These are phyloP conservation scores for Turdus rufiventris DNA, from an alignment of 2,113 vertebrate genomes.

Conservation along the genomic window DNA sequence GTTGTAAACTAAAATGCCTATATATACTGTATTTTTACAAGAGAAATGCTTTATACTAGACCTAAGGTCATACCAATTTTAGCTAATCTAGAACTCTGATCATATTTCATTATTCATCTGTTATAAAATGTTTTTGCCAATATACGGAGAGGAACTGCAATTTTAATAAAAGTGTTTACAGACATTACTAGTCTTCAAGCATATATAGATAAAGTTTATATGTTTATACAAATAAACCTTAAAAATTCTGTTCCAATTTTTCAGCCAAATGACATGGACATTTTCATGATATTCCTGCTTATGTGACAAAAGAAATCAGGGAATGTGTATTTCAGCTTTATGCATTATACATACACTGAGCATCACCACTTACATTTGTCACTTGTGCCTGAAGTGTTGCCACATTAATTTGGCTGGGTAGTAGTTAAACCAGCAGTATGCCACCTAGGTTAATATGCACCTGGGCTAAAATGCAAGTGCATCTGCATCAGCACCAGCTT, in stretches of 20 bases:
- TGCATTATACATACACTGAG: background rate
- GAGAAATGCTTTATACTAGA: background rate
- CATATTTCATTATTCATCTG: background rate
- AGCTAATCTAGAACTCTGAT: background rate
- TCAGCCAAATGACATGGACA: background rate
- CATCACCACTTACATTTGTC: background rate
- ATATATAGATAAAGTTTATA: background rate
- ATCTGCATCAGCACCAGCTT: background rate
- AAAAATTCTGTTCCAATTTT: background rate
- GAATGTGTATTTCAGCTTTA: background rate
- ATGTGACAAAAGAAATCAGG: background rate
- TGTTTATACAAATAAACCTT: background rate
- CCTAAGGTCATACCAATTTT: background rate
- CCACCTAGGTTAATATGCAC: background rate
- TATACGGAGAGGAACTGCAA: background rate
- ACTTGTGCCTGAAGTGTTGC: background rate
- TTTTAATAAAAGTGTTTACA: background rate
- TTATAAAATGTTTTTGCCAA: background rate
- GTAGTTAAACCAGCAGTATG: background rate
- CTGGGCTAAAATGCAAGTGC: background rate
- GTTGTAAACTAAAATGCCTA: background rate
- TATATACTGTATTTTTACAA: background rate
- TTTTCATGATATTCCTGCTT: background rate
- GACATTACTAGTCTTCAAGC: background rate
- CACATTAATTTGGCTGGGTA: background rate